A percentile compares a stretch with the other conserved stretches of the same genome.
phyloP scores from a whole-genome alignment of 2,797 vertebrate genomes.

The Uromys caudimaculatus region DNA sequence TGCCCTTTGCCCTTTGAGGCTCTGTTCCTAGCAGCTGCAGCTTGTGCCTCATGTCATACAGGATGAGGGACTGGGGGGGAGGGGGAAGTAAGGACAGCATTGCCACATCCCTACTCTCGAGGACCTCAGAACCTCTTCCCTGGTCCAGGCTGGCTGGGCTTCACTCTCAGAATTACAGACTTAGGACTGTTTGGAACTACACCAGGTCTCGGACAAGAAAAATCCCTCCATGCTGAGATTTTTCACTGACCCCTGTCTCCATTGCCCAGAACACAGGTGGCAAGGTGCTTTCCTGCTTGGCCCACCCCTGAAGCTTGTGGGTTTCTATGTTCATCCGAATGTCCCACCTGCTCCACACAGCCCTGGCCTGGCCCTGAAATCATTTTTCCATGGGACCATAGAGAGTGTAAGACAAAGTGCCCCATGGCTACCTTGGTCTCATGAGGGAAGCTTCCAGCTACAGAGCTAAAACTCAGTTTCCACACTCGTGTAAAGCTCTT shows the following conservation, averaged over 20 bases:
- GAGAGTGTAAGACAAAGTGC: rapidly evolving
- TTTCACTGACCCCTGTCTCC: neutral
- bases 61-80: neutral
- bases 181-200: neutral
- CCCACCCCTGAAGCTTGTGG: neutral
- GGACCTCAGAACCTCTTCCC: neutral
- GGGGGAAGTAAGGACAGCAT: neutral
- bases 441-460: neutral
- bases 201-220: neutral
- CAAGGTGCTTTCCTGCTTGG: neutral
- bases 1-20: neutral
- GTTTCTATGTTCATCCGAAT: neutral
- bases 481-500: neutral
- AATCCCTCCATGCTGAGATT: neutral
- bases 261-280: neutral
- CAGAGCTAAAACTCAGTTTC: neutral
- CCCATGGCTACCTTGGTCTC: neutral
- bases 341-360: neutral
- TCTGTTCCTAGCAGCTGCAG: neutral
- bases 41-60: too few species aligned
- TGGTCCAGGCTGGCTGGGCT: neutral
- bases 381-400: neutral
- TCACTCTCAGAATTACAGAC: neutral
- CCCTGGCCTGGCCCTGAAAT: neutral
- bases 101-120: neutral